Evolutionary conservation across 1,140 invertebrate genomes (phyloP), one percentile per base, ranked within the genome.

Genomic region (Drosophila arizonae): DNA sequence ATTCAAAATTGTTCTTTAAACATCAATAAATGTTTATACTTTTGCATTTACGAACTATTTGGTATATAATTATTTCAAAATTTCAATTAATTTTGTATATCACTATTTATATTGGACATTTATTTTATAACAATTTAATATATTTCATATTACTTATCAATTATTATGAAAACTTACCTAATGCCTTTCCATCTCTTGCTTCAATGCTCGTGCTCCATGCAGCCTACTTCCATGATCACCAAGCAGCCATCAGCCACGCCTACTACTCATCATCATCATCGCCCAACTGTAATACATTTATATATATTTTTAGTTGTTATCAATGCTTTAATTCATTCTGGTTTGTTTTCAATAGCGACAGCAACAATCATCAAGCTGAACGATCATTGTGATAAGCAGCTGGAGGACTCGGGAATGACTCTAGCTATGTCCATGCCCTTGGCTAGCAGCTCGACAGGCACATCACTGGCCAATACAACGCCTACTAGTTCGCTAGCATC

Each of bases 211-310:
- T 67, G 46, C 33, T n/a, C 26, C 43, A 51, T 45, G 30, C 61
- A 86, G 81, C 82, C n/a, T 86, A 86, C 67, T 87, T 86, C 56
- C 81, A 87, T 52, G 62, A 78, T 56, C 82, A 86, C 58, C 82
- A 78, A 78, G 66, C 82, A 36, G 64, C 55, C 57, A 79, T 81
- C 57, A 75, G 64, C 71, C 82, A 81, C 64, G 63, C 50, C 41
- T 86, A 70, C 68, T 86, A 70, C 50, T 87, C 81, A 67, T 87
- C 82, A 69, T 86, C 81, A 51, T 78, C 78, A 71, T 86, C 82
- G 65, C 66, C 81, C 48, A 87, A 84, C 52, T 80, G 80, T 84
- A 84, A 84, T 70, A 46, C 30, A 39, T 9, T 21, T 41, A 17
- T 11, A 61, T 10, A 15, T 46, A 17, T 11, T 52, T 50, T 57